Conservation (phyloP, 1,140 invertebrate genomes). For the Ceratoteleas bidentatus region DNA sequence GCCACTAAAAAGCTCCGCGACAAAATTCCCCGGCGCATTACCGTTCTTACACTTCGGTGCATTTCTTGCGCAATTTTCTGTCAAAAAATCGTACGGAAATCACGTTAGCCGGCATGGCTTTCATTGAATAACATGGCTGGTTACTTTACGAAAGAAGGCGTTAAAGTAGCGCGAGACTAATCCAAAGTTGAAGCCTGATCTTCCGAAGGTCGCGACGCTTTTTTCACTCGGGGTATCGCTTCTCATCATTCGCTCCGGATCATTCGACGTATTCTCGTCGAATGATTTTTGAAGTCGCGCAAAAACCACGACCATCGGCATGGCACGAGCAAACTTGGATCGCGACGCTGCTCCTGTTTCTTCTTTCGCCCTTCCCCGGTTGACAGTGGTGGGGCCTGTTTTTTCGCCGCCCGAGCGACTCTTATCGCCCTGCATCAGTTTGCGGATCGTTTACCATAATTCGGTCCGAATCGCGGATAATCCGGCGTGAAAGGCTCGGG, state of each 20-base stretch:
- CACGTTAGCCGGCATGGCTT: conserved; percentile 19
- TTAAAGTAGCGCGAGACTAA: conserved; percentile 50
- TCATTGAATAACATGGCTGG: conserved; percentile 42
- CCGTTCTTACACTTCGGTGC: conserved; percentile 13
- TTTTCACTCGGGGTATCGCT: conserved; percentile 45
- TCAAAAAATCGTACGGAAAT: conserved; percentile 36
- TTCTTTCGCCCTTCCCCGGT: conserved; percentile 16
- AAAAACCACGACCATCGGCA: conserved; percentile 21
- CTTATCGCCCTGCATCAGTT: not conserved
- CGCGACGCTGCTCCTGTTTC: conserved; percentile 14
- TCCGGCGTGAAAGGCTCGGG: conserved; percentile 1
- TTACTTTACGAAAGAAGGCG: conserved; percentile 32
- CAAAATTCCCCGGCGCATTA: not conserved
- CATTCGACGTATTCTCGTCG: conserved; percentile 18
- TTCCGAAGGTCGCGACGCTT: conserved; percentile 26
- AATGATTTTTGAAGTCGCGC: conserved; percentile 24
- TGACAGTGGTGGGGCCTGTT: not conserved
- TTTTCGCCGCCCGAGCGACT: conserved; percentile 3
- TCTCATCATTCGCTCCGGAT: conserved; percentile 40
- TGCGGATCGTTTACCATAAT: conserved; percentile 13
- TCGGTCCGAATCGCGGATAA: conserved; percentile 7
- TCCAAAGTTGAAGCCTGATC: conserved; percentile 23
- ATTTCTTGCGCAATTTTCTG: conserved; percentile 21
- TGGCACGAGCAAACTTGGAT: conserved; percentile 50
- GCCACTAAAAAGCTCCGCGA: not conserved